phyloP scores from a whole-genome alignment of 2,888 invertebrate genomes.

The Brachypalpus laphriformis region DNA sequence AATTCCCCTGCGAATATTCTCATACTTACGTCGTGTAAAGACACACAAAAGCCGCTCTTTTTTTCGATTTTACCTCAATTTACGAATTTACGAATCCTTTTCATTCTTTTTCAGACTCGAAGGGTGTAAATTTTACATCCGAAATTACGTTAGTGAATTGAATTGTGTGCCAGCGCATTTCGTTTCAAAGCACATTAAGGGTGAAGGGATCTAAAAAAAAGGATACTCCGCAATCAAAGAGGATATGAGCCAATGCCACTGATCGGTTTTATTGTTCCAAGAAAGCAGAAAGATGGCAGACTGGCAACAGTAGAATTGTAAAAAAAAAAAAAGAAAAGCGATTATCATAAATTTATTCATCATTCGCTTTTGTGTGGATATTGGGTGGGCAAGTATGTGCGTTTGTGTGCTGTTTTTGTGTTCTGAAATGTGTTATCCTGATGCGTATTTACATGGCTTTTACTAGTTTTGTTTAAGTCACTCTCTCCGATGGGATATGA shows the following conservation, averaged over 20 bases:
- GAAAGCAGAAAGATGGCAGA: not conserved
- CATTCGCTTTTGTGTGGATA: constrained; percentile 34
- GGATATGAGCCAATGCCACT: constrained; percentile 59
- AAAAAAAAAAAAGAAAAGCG: constrained; percentile 23
- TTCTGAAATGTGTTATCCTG: not conserved
- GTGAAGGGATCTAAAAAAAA: constrained; percentile 1
- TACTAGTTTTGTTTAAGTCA: constrained; percentile 56
- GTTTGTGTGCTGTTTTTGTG: not conserved
- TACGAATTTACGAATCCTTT: constrained; percentile 57
- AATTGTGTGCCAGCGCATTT: constrained; percentile 51
- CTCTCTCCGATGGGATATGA: constrained; percentile 57
- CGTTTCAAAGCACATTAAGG: constrained; percentile 16
- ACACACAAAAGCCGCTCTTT: constrained; percentile 13
- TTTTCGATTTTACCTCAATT: constrained; percentile 66
- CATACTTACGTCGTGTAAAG: constrained; percentile 9
- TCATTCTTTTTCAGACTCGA: constrained; percentile 23
- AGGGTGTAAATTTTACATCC: constrained; percentile 61
- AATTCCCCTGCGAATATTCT: constrained; percentile 24
- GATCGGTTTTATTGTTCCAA: constrained; percentile 45
- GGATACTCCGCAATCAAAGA: constrained; percentile 53
- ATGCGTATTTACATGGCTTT: constrained; percentile 54
- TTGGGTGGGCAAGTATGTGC: not conserved
- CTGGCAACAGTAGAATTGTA: constrained; percentile 18
- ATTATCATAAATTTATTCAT: constrained; percentile 72
- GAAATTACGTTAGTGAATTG: constrained; percentile 66